These are phyloP conservation scores for Scolopax mira DNA, from an alignment of 2,113 vertebrate genomes.

Conservation along the genomic window DNA sequence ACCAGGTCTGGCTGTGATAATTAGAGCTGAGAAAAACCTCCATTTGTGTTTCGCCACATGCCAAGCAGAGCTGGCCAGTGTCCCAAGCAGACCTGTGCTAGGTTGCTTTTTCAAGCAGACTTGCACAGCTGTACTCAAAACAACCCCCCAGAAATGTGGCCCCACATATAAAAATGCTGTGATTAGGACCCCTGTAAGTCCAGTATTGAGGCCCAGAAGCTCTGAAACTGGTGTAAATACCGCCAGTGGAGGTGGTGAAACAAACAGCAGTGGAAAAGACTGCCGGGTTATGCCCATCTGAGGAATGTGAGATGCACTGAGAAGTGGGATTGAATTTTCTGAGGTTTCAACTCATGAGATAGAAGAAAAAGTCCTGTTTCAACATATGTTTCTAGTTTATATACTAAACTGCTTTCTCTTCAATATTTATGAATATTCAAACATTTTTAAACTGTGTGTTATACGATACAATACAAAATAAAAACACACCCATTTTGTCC, in stretches of 20 bases:
- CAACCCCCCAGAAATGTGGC: not conserved
- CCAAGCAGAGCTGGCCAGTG: not conserved
- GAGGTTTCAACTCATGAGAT: not conserved
- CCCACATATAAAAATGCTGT: not conserved
- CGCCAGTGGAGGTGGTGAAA: not conserved
- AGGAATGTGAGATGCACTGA: not conserved
- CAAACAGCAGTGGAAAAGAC: not conserved
- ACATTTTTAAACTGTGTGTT: not conserved
- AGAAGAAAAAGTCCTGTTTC: not conserved
- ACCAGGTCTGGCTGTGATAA: constrained; percentile 38
- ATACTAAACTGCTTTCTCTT: not conserved
- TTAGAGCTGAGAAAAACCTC: constrained; percentile 41
- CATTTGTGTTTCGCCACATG: constrained; percentile 17
- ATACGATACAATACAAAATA: not conserved
- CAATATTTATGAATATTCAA: not conserved
- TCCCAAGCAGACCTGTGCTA: constrained; percentile 15
- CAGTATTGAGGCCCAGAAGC: not conserved
- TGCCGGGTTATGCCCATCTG: not conserved
- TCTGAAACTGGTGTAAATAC: not conserved
- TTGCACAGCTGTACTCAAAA: not conserved
- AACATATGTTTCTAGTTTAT: not conserved
- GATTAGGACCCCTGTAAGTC: not conserved
- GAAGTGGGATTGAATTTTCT: not conserved
- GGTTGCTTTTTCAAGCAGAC: not conserved
- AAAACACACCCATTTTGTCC: not conserved